Percentiles rank a stretch among this genome's conserved stretches.
These are phyloP conservation scores for Lysandra coridon DNA, from an alignment of 2,888 invertebrate species.

Conservation along the genomic window DNA sequence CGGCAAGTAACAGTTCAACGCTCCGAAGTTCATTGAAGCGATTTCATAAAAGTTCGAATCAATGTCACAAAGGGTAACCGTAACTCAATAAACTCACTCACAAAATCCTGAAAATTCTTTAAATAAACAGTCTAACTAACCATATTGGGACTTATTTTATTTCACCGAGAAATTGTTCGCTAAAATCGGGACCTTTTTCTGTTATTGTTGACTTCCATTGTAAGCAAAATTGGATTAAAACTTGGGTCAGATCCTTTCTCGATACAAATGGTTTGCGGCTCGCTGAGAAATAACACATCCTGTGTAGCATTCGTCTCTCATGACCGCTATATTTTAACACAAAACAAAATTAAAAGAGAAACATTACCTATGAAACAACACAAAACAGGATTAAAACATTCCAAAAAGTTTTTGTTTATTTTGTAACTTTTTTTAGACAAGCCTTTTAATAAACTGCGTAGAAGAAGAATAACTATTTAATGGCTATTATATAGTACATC, in stretches of 20 bases:
- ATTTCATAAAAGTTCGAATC: slow-evolving; percentile 13
- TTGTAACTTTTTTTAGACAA: neutral
- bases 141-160: slow-evolving; percentile 12
- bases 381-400: neutral
- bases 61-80: slow-evolving; percentile 6
- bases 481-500: no score
- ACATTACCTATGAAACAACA: neutral
- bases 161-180: slow-evolving; percentile 25
- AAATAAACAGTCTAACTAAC: slow-evolving; percentile 24
- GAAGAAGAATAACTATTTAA: no score
- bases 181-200: slow-evolving; percentile 29
- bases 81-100: slow-evolving; percentile 8
- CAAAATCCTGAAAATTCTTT: neutral
- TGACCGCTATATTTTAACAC: slow-evolving; percentile 28
- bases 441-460: no score
- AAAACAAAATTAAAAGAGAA: slow-evolving; percentile 19
- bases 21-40: neutral
- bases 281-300: slow-evolving; percentile 22
- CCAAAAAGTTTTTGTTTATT: neutral
- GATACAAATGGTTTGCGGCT: slow-evolving; percentile 31
- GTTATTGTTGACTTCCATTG: slow-evolving; percentile 34
- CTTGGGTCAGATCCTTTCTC: slow-evolving; percentile 33
- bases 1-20: neutral
- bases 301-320: slow-evolving; percentile 20
- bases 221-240: slow-evolving; percentile 33